Evolutionary conservation across 2,888 invertebrate species (phyloP).

Genomic region (Pristionchus japonicus): DNA sequence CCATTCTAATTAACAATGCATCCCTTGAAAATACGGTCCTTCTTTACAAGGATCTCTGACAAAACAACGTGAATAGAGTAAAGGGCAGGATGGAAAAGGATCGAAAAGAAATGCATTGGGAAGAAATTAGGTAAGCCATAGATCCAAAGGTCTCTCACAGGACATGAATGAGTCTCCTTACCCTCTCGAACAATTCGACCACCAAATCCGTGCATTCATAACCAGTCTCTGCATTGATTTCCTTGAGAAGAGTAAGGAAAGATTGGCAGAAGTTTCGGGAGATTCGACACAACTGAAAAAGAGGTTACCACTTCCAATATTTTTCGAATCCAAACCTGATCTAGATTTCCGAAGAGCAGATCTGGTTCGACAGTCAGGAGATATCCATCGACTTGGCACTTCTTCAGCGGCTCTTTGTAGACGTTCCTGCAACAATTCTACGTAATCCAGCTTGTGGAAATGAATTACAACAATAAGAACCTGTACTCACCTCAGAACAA

Average conservation of each 20-base stretch:
- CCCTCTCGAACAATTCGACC: constrained; percentile 79
- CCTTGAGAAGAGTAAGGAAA: constrained; percentile 65
- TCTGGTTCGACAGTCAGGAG: constrained; percentile 82
- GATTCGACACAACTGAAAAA: constrained; percentile 50
- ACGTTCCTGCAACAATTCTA: constrained; percentile 76
- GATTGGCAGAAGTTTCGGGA: constrained; percentile 69
- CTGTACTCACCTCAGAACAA: constrained; percentile 78
- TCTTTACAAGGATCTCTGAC: neutral
- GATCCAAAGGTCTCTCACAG: neutral
- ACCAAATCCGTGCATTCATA: constrained; percentile 78
- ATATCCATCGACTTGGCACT: constrained; percentile 81
- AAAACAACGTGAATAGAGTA: neutral
- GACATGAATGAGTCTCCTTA: constrained; percentile 40
- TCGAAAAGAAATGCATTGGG: neutral
- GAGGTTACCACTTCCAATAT: no score
- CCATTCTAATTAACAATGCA: neutral
- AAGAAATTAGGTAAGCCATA: neutral
- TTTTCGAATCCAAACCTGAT: constrained; percentile 77
- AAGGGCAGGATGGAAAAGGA: neutral
- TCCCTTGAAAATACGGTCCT: neutral
- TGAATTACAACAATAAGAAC: neutral
- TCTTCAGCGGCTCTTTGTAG: constrained; percentile 82
- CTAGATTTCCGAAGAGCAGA: constrained; percentile 79
- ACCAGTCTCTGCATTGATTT: constrained; percentile 75
- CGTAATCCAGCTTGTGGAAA: no score